phyloP scores from a whole-genome alignment of 2,888 invertebrate genomes.

The Agonum fuliginosum region DNA sequence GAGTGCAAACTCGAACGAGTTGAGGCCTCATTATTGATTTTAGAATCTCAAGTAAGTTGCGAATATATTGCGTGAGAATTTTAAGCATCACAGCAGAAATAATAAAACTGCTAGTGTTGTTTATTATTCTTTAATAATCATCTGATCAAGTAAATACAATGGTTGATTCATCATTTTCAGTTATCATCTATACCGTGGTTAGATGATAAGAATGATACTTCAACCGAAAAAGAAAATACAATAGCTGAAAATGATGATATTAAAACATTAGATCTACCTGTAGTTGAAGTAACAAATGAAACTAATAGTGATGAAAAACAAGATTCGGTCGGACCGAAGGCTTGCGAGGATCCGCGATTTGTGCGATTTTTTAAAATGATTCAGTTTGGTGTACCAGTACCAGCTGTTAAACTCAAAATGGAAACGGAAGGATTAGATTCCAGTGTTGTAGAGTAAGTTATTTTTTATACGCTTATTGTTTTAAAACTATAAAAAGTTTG shows the following conservation, averaged over 20 bases:
- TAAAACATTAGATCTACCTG: conserved; percentile 64
- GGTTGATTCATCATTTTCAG: conserved; percentile 68
- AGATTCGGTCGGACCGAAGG: conserved; percentile 67
- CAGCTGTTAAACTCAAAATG: conserved; percentile 90
- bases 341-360: conserved; percentile 80
- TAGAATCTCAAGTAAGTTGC: conserved; percentile 88
- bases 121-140: conserved; percentile 4
- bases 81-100: conserved; percentile 25
- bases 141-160: conserved; percentile 29
- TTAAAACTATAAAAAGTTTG: too few species aligned
- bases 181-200: conserved; percentile 76
- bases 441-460: conserved; percentile 79
- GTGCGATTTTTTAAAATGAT: conserved; percentile 91
- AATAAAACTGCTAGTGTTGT: neutral
- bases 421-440: conserved; percentile 88
- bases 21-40: conserved; percentile 88
- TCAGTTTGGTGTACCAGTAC: conserved; percentile 89
- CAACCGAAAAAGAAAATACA: conserved; percentile 61
- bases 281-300: conserved; percentile 62
- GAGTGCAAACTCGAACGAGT: conserved; percentile 90
- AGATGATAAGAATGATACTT: conserved; percentile 65
- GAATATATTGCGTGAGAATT: conserved; percentile 39
- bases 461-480: too few species aligned
- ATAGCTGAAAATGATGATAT: conserved; percentile 62
- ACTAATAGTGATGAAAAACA: conserved; percentile 59